Base-by-base conservation (phyloP, 2,888 invertebrate species). In the Brachyptera putata region DNA sequence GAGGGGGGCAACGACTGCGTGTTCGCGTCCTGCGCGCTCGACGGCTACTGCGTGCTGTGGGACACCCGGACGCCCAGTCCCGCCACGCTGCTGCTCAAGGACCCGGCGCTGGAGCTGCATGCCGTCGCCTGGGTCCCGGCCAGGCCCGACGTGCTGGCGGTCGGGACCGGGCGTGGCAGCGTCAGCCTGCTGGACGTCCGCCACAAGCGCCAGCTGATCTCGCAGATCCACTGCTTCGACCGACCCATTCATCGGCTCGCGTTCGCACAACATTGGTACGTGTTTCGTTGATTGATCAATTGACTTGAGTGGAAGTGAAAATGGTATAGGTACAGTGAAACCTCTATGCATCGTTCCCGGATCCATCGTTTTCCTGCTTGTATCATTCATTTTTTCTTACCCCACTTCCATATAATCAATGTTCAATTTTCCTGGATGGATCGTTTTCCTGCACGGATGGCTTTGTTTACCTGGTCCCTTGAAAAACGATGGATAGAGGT, bases 11-110 rank as follows among this genome's bases (percentile, higher is more conserved):
- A 74, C 61, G 72, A 77, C 63, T 16, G 22, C 34, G 64, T 79
- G 34, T 83, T 83, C 71, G 72, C 78, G 18, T 81, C 84, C 9
- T 77, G 78, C 66, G 72, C 74, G 22, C 70, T 79, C 70, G 83
- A 84, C 71, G 76, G 77, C 57, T 74, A 72, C 68, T 73, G 80
- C 1, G 57, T 73, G 50, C 49, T 73, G 9, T 75, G 75, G 75
- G 75, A 75, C 58, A 63, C 68, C 2, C 69, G 75, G 60, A 67
- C 69, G 59, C 9, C 66, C 7, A 70, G 68, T 63, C 73, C 73
- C 24, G 75, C 74, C 0, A 65, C 65, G 36, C 66, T 74, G 74
- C 68, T 53, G 3, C 2, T 53, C 21, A 53, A 53, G 34, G 36
- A 53, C 18, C n/a, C 53, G 34, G 11, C 16, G 18, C 18, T 21